Percentiles rank a stretch among this genome's conserved stretches.
Conservation (phyloP, 2,113 vertebrate species). For the Atherinomorus stipes region DNA sequence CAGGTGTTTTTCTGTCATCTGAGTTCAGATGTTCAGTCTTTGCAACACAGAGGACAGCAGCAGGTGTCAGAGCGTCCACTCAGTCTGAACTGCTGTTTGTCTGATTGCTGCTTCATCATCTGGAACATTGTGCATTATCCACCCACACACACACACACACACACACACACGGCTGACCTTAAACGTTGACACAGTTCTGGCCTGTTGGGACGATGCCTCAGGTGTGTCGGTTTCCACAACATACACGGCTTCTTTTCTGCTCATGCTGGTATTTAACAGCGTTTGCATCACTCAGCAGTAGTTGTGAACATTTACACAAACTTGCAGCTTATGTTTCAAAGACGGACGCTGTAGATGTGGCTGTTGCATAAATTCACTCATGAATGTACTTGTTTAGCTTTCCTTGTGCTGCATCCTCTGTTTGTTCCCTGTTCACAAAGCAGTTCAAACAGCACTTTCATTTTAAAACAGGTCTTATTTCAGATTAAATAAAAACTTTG, state of each 20-base stretch:
- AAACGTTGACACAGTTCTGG: slow-evolving; percentile 18
- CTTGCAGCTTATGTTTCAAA: neutral
- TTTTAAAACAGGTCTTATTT: neutral
- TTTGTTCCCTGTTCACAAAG: neutral
- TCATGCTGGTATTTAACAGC: slow-evolving; percentile 7
- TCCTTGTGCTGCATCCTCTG: neutral
- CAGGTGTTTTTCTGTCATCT: slow-evolving; percentile 4
- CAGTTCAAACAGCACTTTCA: neutral
- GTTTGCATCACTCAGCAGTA: rapidly evolving
- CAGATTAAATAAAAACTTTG: too few relatives aligned
- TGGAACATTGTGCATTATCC: slow-evolving; percentile 36
- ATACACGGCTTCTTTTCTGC: slow-evolving; percentile 1
- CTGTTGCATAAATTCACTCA: neutral
- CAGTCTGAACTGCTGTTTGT: slow-evolving; percentile 25
- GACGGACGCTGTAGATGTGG: neutral
- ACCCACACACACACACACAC: slow-evolving; percentile 18
- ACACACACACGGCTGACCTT: slow-evolving; percentile 20
- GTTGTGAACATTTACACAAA: neutral
- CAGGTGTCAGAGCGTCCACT: slow-evolving; percentile 17
- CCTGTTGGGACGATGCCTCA: slow-evolving; percentile 27
- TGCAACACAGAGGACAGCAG: neutral
- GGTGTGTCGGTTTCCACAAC: slow-evolving; percentile 53
- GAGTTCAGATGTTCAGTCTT: neutral
- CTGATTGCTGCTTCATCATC: slow-evolving; percentile 28
- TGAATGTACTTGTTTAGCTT: neutral